phyloP scores from a whole-genome alignment of 23 tunicate genomes.

The Styela clava region DNA sequence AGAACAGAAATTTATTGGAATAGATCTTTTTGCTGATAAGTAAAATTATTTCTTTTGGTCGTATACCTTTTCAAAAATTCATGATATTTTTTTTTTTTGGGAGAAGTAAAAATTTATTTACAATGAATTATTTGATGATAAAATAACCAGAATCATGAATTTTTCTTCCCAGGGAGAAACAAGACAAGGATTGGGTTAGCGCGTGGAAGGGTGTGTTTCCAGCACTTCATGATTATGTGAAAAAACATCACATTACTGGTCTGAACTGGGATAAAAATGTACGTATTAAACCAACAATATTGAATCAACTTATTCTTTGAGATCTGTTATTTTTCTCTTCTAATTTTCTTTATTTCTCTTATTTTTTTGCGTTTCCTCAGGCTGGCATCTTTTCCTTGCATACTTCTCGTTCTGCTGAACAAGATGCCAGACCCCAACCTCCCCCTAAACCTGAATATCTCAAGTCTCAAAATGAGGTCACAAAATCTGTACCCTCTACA shows the following conservation, averaged over 20 bases:
- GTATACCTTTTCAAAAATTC: too few species aligned
- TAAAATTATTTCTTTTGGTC: too few species aligned
- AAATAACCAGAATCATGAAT: too few species aligned
- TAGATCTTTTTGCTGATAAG: too few species aligned
- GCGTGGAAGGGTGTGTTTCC: slow-evolving; percentile 41
- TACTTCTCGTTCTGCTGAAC: neutral
- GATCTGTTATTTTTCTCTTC: neutral
- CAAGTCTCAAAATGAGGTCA: neutral
- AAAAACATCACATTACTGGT: slow-evolving; percentile 84
- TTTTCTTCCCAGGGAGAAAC: slow-evolving; percentile 36
- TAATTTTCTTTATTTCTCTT: neutral
- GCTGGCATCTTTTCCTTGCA: neutral
- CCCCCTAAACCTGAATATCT: slow-evolving; percentile 31
- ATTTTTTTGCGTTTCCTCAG: neutral
- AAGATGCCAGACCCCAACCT: slow-evolving; percentile 24
- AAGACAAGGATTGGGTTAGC: slow-evolving; percentile 55
- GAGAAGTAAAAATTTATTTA: too few species aligned
- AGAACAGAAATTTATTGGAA: too few species aligned
- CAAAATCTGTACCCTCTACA: neutral
- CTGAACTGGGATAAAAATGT: slow-evolving; percentile 81
- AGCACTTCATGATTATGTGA: slow-evolving; percentile 61
- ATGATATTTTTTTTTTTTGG: too few species aligned
- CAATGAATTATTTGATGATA: too few species aligned
- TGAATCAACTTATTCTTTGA: too few species aligned
- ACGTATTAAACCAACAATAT: too few species aligned